phyloP scores from a whole-genome alignment of 2,888 invertebrate genomes.

The Phaedon cochleariae region DNA sequence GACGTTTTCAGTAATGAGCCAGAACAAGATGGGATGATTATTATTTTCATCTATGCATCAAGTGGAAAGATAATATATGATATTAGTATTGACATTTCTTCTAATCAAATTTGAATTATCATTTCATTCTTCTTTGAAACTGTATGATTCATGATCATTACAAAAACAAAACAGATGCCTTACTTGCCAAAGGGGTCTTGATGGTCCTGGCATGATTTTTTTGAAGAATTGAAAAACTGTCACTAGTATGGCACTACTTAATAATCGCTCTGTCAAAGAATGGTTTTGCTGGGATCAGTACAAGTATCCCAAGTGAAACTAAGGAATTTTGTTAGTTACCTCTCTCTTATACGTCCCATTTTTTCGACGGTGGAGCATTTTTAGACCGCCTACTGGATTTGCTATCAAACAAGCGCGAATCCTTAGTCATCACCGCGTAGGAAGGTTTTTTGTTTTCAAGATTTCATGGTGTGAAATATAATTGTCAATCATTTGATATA shows the following conservation, averaged over 20 bases:
- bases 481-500: too few species aligned
- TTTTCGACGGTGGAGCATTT: constrained; percentile 53
- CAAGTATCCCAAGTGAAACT: constrained; percentile 51
- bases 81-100: too few species aligned
- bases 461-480: background rate
- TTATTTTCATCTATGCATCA: too few species aligned
- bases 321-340: constrained; percentile 48
- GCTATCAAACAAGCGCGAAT: constrained; percentile 45
- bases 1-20: too few species aligned
- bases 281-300: constrained; percentile 34
- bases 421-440: constrained; percentile 45
- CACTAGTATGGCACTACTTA: constrained; percentile 46
- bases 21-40: too few species aligned
- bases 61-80: too few species aligned
- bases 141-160: too few species aligned
- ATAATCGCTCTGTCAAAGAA: constrained; percentile 44
- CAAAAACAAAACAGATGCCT: constrained; percentile 27
- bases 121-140: too few species aligned
- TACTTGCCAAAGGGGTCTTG: constrained; percentile 78
- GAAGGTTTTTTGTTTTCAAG: constrained; percentile 22
- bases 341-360: constrained; percentile 57
- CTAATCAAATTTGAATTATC: too few species aligned
- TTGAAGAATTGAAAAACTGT: constrained; percentile 27
- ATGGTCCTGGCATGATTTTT: constrained; percentile 71
- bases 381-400: constrained; percentile 44